A percentile compares a stretch with the other conserved stretches of the same genome.
Evolutionary conservation across 2,888 invertebrate genomes (phyloP).

Genomic region (Brachyptera risi): DNA sequence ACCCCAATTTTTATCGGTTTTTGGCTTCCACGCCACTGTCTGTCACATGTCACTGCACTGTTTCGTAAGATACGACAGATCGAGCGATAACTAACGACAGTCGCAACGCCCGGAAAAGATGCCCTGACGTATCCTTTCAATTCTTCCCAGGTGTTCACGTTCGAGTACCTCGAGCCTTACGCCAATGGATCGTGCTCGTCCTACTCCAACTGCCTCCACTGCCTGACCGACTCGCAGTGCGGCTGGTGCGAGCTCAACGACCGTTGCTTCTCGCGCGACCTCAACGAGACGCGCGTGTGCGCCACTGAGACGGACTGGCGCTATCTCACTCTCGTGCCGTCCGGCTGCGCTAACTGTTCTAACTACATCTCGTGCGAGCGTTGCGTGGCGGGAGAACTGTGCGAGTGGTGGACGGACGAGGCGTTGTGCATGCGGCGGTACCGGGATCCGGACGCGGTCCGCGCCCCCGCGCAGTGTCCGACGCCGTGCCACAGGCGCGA

Average conservation of each 20-base stretch:
- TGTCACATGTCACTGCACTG: too few relatives aligned
- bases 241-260: conserved; percentile 86
- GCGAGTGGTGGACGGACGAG: conserved; percentile 92
- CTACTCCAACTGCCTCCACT: conserved; percentile 81
- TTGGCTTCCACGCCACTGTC: too few relatives aligned
- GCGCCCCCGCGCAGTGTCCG: conserved; percentile 63
- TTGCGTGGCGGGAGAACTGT: conserved; percentile 70
- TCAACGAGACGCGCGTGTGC: conserved; percentile 52
- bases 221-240: conserved; percentile 82
- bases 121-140: neutral
- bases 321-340: conserved; percentile 75
- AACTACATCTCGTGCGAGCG: conserved; percentile 85
- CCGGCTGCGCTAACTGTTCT: conserved; percentile 81
- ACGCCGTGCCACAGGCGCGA: conserved; percentile 72
- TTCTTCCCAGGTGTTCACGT: conserved; percentile 64
- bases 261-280: conserved; percentile 62
- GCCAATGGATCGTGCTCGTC: conserved; percentile 71
- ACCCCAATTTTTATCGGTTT: too few relatives aligned
- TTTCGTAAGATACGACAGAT: too few relatives aligned
- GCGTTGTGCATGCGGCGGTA: conserved; percentile 69
- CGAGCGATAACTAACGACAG: too few relatives aligned
- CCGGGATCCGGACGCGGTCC: conserved; percentile 49
- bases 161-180: conserved; percentile 85
- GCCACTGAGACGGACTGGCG: conserved; percentile 55
- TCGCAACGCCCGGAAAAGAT: conserved; percentile 52